Evolutionary conservation across 2,113 vertebrate species (phyloP).

Genomic region (Neotoma lepida): DNA sequence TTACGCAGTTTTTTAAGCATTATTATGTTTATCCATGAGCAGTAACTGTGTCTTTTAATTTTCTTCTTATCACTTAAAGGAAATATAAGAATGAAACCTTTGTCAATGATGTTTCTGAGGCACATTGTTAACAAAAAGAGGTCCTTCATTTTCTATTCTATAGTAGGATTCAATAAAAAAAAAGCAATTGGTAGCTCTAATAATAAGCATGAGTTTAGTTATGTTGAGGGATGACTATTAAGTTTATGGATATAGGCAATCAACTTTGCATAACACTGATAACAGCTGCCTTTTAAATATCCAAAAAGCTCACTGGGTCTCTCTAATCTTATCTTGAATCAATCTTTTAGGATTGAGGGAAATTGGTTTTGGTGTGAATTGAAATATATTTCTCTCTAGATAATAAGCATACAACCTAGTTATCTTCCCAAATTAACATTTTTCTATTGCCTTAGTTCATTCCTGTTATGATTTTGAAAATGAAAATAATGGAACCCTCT

Average conservation of each 20-base stretch:
- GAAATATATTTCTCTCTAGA: constrained; percentile 22
- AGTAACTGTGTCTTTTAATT: neutral
- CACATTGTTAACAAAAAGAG: neutral
- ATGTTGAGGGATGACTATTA: neutral
- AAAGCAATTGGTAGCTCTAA: neutral
- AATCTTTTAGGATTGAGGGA: constrained; percentile 16
- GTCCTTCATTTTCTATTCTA: neutral
- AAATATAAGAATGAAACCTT: constrained; percentile 28
- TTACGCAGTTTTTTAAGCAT: neutral
- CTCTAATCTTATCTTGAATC: constrained; percentile 41
- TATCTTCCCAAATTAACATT: constrained; percentile 43
- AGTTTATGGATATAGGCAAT: neutral
- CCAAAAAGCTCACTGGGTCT: constrained; percentile 12
- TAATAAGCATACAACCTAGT: neutral
- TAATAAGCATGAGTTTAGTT: constrained; percentile 20
- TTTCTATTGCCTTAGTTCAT: neutral
- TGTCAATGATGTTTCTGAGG: neutral
- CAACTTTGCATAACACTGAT: constrained; percentile 17
- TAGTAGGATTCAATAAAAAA: constrained; percentile 22
- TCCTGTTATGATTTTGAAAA: neutral
- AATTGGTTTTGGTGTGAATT: constrained; percentile 38
- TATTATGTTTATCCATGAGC: neutral
- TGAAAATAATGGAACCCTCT: neutral
- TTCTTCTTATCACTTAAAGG: neutral
- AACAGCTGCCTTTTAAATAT: constrained; percentile 27